These are phyloP conservation scores for Clitarchus hookeri DNA, from an alignment of 2,888 invertebrate species.

Conservation along the genomic window DNA sequence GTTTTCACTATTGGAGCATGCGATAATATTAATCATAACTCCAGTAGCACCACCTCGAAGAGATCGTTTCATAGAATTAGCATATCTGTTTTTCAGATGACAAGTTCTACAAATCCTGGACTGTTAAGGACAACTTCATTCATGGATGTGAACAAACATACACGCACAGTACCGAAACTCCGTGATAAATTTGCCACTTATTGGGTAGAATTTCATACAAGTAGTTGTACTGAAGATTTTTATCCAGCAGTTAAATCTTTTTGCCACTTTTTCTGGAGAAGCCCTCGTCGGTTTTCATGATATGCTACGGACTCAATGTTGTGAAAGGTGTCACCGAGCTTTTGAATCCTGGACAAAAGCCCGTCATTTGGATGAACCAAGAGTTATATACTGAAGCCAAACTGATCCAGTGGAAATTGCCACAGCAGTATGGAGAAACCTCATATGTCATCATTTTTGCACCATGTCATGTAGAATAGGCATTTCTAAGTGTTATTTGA, in stretches of 20 bases:
- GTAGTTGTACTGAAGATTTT: background rate
- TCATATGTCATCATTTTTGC: conserved; percentile 3
- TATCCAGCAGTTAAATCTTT: background rate
- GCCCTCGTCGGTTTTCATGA: background rate
- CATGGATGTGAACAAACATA: background rate
- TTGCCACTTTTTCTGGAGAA: conserved; percentile 10
- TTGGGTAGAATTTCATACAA: background rate
- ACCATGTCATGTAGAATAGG: background rate
- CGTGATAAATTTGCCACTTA: background rate
- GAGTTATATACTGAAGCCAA: background rate
- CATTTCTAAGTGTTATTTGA: background rate
- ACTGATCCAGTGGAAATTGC: background rate
- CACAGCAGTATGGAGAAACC: background rate
- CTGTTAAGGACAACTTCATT: background rate
- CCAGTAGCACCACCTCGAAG: background rate
- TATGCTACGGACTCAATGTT: background rate
- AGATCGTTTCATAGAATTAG: background rate
- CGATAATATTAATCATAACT: background rate
- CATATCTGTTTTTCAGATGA: conserved; percentile 15
- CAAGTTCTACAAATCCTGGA: conserved; percentile 5
- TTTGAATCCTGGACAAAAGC: conserved; percentile 3
- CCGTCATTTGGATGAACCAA: background rate
- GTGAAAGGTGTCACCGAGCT: background rate
- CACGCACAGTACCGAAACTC: background rate
- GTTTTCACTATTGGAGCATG: background rate